Percentiles rank a stretch among this genome's conserved stretches.
phyloP scores from a whole-genome alignment of 2,113 vertebrate species.

The Formicarius rufipectus region DNA sequence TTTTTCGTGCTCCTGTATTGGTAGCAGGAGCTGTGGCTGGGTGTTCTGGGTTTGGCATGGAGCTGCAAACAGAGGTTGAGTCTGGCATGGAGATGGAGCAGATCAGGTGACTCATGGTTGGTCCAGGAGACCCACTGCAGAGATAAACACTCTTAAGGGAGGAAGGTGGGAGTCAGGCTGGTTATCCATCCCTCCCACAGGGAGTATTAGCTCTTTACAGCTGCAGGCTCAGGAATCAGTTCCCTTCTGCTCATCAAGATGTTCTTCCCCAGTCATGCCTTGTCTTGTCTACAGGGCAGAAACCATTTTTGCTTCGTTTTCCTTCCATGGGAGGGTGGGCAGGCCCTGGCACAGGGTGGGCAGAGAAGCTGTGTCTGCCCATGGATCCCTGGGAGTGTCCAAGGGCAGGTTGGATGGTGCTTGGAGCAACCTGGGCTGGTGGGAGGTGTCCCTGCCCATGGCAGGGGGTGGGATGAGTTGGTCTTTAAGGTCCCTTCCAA shows the following conservation, averaged over 20 bases:
- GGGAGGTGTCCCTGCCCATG: no score
- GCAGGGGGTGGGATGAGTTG: no score
- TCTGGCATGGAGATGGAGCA: neutral
- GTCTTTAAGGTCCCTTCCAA: accelerated
- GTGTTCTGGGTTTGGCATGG: neutral
- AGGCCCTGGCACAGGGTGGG: neutral
- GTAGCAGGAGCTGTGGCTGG: neutral
- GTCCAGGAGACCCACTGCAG: neutral
- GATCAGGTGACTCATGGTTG: neutral
- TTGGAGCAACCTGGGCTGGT: no score
- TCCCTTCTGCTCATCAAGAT: neutral
- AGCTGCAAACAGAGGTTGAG: neutral
- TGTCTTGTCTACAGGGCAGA: neutral
- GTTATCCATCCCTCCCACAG: neutral
- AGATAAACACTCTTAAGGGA: neutral
- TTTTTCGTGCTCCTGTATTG: neutral
- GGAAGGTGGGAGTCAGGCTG: neutral
- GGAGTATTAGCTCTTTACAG: neutral
- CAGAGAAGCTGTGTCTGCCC: neutral
- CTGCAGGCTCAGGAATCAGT: accelerated
- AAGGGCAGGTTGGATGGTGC: no score
- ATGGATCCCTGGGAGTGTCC: neutral
- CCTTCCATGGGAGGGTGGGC: accelerated
- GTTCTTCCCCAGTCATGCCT: accelerated
- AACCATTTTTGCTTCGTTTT: neutral